These are phyloP conservation scores for Eudasyphora cyanicolor DNA, from an alignment of 2,888 invertebrate species.

Conservation along the genomic window DNA sequence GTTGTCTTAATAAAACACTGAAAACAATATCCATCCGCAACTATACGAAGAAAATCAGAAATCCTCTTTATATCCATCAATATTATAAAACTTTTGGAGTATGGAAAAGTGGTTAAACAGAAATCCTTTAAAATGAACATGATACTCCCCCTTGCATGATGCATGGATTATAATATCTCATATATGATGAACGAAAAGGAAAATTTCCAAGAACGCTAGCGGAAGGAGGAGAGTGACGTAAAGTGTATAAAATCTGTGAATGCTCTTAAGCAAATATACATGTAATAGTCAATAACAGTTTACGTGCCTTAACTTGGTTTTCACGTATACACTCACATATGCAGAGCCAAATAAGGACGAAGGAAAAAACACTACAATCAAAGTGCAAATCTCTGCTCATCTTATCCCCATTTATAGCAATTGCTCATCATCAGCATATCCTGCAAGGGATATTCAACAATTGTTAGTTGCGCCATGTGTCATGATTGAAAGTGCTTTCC, in stretches of 20 bases:
- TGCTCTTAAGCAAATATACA: constrained; percentile 21
- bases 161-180: background rate
- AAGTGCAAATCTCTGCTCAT: constrained; percentile 24
- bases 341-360: background rate
- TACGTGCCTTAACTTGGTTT: constrained; percentile 24
- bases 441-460: background rate
- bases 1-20: background rate
- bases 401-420: constrained; percentile 19
- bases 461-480: background rate
- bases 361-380: background rate
- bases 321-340: background rate
- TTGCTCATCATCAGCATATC: constrained; percentile 16
- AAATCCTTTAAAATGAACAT: background rate
- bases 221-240: background rate
- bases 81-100: background rate
- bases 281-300: constrained; percentile 41
- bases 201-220: background rate
- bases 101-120: background rate
- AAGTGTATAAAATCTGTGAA: background rate
- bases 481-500: background rate
- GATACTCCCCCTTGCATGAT: background rate
- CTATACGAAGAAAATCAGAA: background rate
- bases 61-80: background rate
- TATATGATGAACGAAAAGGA: background rate
- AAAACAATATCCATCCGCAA: background rate